These are phyloP conservation scores for Odocoileus virginianus DNA, from an alignment of 2,113 vertebrate species.

Conservation along the genomic window DNA sequence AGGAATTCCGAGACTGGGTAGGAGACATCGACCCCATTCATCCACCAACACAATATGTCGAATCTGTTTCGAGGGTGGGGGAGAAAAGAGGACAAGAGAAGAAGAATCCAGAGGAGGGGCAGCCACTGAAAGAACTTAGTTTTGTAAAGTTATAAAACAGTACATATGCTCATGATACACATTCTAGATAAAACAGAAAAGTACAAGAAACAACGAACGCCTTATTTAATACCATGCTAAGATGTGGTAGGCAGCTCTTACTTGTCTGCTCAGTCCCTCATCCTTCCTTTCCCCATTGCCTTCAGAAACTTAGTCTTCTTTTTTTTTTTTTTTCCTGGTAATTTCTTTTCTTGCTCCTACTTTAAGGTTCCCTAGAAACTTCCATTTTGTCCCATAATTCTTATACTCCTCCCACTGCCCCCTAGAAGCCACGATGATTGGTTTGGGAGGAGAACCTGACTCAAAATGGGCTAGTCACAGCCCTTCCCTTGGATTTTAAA, in stretches of 20 bases:
- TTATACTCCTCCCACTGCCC: not conserved
- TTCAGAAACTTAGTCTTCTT: not conserved
- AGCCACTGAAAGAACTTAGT: not conserved
- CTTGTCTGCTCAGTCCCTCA: not conserved
- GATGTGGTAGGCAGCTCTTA: not conserved
- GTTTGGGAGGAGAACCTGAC: not conserved
- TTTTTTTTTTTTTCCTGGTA: not conserved
- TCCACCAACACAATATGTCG: not conserved
- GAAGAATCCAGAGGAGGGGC: not conserved
- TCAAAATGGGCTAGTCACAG: not conserved
- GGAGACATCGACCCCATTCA: constrained; percentile 19
- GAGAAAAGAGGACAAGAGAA: not conserved
- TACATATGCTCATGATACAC: not conserved
- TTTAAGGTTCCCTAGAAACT: not conserved
- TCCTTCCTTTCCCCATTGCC: not conserved
- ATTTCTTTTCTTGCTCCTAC: not conserved
- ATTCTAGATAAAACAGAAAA: not conserved
- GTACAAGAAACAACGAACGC: not conserved
- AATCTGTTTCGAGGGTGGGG: not conserved
- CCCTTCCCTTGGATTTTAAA: not conserved
- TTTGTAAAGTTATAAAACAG: not conserved
- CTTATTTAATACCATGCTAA: not conserved
- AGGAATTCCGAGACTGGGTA: not conserved
- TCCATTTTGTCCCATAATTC: not conserved
- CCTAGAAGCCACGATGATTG: not conserved